Conservation (phyloP, 2,113 vertebrate species). For the Corythornis vintsioides region DNA sequence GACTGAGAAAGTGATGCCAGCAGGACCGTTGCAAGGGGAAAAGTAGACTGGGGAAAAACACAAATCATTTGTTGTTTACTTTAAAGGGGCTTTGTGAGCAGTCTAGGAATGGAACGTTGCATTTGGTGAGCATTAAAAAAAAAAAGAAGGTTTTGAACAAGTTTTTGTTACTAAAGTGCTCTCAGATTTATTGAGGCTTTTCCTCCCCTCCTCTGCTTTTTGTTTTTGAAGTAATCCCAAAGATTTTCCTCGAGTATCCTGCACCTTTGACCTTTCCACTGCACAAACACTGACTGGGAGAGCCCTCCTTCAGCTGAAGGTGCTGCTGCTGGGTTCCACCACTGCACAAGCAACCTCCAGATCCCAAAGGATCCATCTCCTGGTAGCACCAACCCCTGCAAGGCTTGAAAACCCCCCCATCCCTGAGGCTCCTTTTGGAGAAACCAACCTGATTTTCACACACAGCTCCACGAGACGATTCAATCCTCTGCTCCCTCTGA, state of each 20-base stretch:
- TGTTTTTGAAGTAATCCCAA: background rate
- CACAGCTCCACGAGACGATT: background rate
- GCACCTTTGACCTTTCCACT: background rate
- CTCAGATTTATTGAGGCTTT: background rate
- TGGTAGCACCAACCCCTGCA: background rate
- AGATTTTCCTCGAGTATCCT: background rate
- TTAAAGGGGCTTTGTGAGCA: conserved; percentile 36
- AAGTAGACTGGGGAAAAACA: conserved; percentile 41
- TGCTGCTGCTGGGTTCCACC: background rate
- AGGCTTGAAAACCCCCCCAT: background rate
- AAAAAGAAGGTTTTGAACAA: background rate
- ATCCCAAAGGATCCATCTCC: background rate
- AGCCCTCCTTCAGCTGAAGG: background rate
- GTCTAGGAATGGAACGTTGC: conserved; percentile 8
- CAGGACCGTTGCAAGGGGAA: conserved; percentile 16
- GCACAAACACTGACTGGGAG: background rate
- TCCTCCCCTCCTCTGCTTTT: fast-evolving
- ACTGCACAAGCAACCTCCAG: background rate
- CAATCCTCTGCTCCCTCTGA: background rate
- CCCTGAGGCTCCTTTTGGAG: background rate
- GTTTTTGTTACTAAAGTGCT: background rate
- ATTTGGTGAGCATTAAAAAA: background rate
- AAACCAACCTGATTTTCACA: background rate
- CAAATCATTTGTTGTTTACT: conserved; percentile 54
- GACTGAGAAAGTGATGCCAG: conserved; percentile 31